These are phyloP conservation scores for Rugalucina vietnamica DNA, from an alignment of 2,888 invertebrate species.

Conservation along the genomic window DNA sequence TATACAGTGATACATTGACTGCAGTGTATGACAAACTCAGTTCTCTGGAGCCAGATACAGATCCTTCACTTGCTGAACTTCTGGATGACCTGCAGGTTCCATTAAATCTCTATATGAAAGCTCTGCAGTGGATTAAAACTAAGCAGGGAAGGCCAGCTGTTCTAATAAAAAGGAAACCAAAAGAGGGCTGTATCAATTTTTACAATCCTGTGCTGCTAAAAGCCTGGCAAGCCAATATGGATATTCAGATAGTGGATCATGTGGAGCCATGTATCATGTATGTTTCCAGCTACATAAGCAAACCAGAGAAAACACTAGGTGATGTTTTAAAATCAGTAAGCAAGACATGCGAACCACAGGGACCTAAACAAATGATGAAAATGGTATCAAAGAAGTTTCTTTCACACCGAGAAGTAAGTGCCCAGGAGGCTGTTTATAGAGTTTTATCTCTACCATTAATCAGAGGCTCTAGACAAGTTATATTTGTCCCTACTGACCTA, in stretches of 20 bases:
- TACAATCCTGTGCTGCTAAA: slow-evolving; percentile 39
- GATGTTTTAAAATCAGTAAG: slow-evolving; percentile 44
- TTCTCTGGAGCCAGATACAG: background rate
- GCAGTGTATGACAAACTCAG: slow-evolving; percentile 27
- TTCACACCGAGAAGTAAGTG: slow-evolving; percentile 59
- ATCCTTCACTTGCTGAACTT: slow-evolving; percentile 15
- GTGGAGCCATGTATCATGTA: slow-evolving; percentile 57
- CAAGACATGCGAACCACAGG: slow-evolving; percentile 29
- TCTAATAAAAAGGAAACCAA: slow-evolving; percentile 29
- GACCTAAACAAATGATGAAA: slow-evolving; percentile 29
- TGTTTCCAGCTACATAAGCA: slow-evolving; percentile 50
- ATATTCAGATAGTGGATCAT: slow-evolving; percentile 58
- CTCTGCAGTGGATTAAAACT: slow-evolving; percentile 47
- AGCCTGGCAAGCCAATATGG: slow-evolving; percentile 54
- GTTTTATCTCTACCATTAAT: slow-evolving; percentile 57
- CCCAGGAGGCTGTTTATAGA: slow-evolving; percentile 65
- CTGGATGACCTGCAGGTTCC: slow-evolving; percentile 27
- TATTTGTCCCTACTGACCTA: slow-evolving; percentile 60
- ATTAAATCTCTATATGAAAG: slow-evolving; percentile 28
- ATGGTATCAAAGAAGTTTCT: slow-evolving; percentile 50
- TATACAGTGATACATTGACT: slow-evolving; percentile 21
- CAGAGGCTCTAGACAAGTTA: slow-evolving; percentile 20
- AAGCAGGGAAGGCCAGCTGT: slow-evolving; percentile 51
- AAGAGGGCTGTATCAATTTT: slow-evolving; percentile 23
- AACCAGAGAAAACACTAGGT: slow-evolving; percentile 27